A percentile compares a stretch with the other conserved stretches of the same genome.
phyloP scores from a whole-genome alignment of 2,113 vertebrate species.

The Scytalopus superciliaris region DNA sequence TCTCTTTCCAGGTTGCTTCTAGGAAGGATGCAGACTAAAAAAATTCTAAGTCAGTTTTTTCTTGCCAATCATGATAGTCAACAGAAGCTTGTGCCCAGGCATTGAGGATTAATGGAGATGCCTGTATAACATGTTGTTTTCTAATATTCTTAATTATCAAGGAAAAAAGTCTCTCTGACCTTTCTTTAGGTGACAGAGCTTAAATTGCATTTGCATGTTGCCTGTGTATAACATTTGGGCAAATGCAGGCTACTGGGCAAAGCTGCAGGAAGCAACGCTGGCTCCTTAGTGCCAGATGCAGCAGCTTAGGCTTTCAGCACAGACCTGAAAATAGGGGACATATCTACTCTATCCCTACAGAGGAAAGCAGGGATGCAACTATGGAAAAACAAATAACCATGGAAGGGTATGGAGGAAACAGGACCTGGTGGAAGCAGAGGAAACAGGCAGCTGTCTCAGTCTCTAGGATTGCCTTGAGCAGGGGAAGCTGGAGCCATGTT shows the following conservation, averaged over 20 bases:
- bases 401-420: background rate
- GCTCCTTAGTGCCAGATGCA: background rate
- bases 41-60: background rate
- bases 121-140: background rate
- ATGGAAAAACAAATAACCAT: background rate
- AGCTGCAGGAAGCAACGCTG: background rate
- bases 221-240: background rate
- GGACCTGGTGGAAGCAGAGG: background rate
- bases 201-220: background rate
- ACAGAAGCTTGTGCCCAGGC: background rate
- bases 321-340: background rate
- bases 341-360: background rate
- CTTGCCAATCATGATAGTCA: background rate
- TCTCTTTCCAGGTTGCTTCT: background rate
- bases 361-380: background rate
- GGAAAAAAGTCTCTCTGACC: background rate
- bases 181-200: background rate
- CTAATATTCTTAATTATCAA: background rate
- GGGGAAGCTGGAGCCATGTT: background rate
- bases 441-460: background rate
- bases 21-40: background rate
- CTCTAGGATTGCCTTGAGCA: background rate
- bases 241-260: background rate
- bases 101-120: background rate
- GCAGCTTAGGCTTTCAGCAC: background rate